A percentile compares a stretch with the other conserved stretches of the same genome.
phyloP scores from a whole-genome alignment of 2,113 vertebrate species.

The Carassius auratus region DNA sequence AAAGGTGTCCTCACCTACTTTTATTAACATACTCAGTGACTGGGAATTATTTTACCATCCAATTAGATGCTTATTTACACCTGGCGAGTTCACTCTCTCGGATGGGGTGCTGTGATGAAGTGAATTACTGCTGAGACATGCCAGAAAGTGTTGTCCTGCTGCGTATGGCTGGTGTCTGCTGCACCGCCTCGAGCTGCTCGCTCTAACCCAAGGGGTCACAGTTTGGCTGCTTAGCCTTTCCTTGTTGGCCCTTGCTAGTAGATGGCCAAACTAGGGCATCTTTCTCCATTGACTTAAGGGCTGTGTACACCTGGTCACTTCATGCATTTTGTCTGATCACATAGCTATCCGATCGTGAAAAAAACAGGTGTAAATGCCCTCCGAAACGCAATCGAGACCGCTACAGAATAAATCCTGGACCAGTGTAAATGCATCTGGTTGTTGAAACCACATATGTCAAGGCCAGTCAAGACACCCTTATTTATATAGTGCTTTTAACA shows the following conservation, averaged over 20 bases:
- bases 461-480: too few relatives aligned
- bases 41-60: conserved; percentile 47
- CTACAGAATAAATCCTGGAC: too few relatives aligned
- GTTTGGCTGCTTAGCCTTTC: neutral
- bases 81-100: conserved; percentile 38
- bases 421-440: too few relatives aligned
- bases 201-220: neutral
- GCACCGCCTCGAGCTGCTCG: neutral
- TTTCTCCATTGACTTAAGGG: neutral
- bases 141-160: too few relatives aligned
- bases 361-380: too few relatives aligned
- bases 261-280: neutral
- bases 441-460: too few relatives aligned
- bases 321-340: too few relatives aligned
- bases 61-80: conserved; percentile 54
- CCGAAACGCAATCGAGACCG: too few relatives aligned
- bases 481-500: too few relatives aligned
- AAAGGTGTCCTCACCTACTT: conserved; percentile 44
- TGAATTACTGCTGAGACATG: conserved; percentile 22
- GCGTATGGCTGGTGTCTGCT: neutral
- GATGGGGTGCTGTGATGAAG: conserved; percentile 35
- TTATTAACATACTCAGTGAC: conserved; percentile 43
- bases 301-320: too few relatives aligned
- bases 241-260: neutral
- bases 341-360: too few relatives aligned